Evolutionary conservation across 92 coral and sea anemone species (phyloP).

Genomic region (Nematostella vectensis): DNA sequence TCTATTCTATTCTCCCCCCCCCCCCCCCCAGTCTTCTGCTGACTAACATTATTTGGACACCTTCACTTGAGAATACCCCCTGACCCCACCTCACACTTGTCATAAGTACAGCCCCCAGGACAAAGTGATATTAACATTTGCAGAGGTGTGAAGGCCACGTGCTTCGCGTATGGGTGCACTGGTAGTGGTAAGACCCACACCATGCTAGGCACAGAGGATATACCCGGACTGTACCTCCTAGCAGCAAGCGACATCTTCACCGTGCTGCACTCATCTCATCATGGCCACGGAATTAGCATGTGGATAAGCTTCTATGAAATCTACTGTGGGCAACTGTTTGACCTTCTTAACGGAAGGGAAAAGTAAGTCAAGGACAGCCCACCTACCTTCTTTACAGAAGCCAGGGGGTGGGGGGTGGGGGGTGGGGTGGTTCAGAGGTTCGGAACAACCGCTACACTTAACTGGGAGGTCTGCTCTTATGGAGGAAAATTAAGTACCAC

Average conservation of each 20-base stretch:
- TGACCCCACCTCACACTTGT: too few relatives aligned
- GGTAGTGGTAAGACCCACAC: slow-evolving; percentile 86
- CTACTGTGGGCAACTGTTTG: slow-evolving; percentile 87
- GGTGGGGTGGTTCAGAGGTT: too few relatives aligned
- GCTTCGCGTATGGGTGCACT: slow-evolving; percentile 85
- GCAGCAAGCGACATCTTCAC: slow-evolving; percentile 76
- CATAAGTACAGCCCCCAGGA: too few relatives aligned
- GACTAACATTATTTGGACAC: too few relatives aligned
- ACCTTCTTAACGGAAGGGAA: slow-evolving; percentile 62
- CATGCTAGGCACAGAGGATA: slow-evolving; percentile 74
- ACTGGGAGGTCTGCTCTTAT: too few relatives aligned
- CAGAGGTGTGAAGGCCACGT: slow-evolving; percentile 73
- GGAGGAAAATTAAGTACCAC: too few relatives aligned
- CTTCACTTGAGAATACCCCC: too few relatives aligned
- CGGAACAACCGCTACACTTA: too few relatives aligned
- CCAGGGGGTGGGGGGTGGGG: too few relatives aligned
- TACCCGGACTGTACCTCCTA: slow-evolving; percentile 67
- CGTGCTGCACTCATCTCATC: slow-evolving; percentile 45
- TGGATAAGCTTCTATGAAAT: slow-evolving; percentile 86
- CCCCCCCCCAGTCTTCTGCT: too few relatives aligned
- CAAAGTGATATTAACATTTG: too few relatives aligned
- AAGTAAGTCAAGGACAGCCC: slow-evolving; percentile 48
- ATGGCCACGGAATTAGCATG: slow-evolving; percentile 44
- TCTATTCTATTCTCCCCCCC: too few relatives aligned
- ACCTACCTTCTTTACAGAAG: not conserved